These are phyloP conservation scores for Herpetotheres cachinnans DNA, from an alignment of 2,113 vertebrate genomes.

Conservation along the genomic window DNA sequence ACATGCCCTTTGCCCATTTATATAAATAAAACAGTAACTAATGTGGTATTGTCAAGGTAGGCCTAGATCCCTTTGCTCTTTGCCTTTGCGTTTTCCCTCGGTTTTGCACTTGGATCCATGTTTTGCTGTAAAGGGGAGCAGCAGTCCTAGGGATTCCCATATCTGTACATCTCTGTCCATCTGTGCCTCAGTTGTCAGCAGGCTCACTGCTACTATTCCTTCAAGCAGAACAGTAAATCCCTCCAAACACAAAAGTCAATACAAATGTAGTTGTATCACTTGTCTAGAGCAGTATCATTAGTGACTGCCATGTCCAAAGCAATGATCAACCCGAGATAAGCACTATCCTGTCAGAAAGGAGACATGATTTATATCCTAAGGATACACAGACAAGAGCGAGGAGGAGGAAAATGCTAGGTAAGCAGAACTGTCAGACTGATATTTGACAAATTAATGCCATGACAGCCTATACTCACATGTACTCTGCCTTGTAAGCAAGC, in stretches of 20 bases:
- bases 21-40: background rate
- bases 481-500: background rate
- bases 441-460: background rate
- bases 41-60: background rate
- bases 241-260: background rate
- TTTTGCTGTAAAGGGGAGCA: background rate
- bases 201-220: background rate
- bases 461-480: background rate
- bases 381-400: accelerated
- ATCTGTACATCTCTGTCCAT: background rate
- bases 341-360: background rate
- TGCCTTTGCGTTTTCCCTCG: background rate
- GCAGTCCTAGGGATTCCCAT: background rate
- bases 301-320: background rate
- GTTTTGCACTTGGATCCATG: background rate
- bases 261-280: background rate
- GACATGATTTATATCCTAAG: background rate
- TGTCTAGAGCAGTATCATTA: background rate
- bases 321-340: background rate
- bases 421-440: background rate
- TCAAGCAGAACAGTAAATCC: background rate
- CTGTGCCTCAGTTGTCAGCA: background rate
- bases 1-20: background rate
- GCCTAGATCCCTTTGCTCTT: background rate
- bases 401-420: background rate